These are phyloP conservation scores for Sphenodon punctatus DNA, from an alignment of 2,797 vertebrate genomes.

Conservation along the genomic window DNA sequence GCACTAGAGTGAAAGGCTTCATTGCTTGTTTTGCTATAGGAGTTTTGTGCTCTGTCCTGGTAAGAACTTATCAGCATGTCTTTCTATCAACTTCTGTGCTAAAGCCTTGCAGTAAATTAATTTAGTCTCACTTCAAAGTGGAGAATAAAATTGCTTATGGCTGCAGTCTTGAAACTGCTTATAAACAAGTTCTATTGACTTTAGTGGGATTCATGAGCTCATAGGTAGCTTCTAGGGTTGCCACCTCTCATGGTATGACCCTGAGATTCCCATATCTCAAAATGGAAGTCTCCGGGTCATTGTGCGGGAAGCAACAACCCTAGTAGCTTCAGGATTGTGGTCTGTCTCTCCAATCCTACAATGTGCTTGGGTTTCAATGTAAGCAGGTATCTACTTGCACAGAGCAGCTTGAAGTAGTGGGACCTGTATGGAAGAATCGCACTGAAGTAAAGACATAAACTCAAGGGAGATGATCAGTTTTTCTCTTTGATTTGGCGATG, in stretches of 20 bases:
- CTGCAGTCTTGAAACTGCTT: too few relatives aligned
- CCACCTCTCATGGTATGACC: too few relatives aligned
- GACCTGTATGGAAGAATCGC: neutral
- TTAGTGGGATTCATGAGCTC: too few relatives aligned
- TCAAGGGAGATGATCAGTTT: neutral
- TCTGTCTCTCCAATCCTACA: neutral
- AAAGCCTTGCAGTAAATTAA: neutral
- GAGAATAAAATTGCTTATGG: too few relatives aligned
- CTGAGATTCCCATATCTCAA: too few relatives aligned
- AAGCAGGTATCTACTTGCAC: neutral
- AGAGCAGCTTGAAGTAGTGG: neutral
- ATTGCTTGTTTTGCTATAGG: constrained; percentile 86
- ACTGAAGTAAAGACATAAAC: neutral
- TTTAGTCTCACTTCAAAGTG: neutral
- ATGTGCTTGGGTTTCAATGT: neutral
- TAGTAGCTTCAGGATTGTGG: too few relatives aligned
- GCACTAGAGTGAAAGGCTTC: constrained; percentile 89
- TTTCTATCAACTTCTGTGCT: neutral
- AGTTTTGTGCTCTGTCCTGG: constrained; percentile 84
- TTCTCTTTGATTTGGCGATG: neutral
- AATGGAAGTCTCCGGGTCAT: too few relatives aligned
- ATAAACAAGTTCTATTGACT: too few relatives aligned
- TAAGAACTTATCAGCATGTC: constrained; percentile 55
- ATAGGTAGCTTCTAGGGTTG: too few relatives aligned
- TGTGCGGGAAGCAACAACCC: too few relatives aligned